Conservation (phyloP, 2,797 vertebrate species). For the Channa striata region DNA sequence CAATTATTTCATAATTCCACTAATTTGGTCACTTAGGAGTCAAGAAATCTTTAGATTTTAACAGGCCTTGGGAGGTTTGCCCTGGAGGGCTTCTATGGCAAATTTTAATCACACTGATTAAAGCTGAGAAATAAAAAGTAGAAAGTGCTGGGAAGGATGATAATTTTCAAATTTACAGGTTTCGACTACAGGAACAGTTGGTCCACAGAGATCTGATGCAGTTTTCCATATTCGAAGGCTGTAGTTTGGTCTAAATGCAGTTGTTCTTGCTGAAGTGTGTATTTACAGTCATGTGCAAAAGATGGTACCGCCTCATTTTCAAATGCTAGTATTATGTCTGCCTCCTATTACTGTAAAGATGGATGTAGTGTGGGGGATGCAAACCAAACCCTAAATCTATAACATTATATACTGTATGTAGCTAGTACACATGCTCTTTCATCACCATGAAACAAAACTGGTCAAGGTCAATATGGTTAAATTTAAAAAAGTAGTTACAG, state of each 20-base stretch:
- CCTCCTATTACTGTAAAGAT: no score
- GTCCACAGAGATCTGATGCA: constrained; percentile 3
- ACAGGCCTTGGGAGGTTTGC: constrained; percentile 28
- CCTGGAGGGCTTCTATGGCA: constrained; percentile 31
- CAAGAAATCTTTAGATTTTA: constrained; percentile 24
- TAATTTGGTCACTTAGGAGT: constrained; percentile 39
- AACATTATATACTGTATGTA: no score
- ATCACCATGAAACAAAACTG: no score
- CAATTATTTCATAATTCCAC: constrained; percentile 34
- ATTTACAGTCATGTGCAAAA: no score
- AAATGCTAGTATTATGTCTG: no score
- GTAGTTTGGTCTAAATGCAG: neutral
- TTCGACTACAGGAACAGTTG: constrained; percentile 7
- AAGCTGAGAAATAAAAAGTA: constrained; percentile 39
- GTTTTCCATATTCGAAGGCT: constrained; percentile 5
- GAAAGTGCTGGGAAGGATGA: constrained; percentile 20
- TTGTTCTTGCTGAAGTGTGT: neutral
- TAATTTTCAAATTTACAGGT: constrained; percentile 29
- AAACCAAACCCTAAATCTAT: no score
- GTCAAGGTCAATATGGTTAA: no score
- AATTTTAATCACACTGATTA: constrained; percentile 58
- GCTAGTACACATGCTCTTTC: no score
- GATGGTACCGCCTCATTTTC: no score
- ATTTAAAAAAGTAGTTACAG: no score
- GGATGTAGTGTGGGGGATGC: no score